These are phyloP conservation scores for Mormyrops boulengeri DNA, from an alignment of 2,797 vertebrate species.

Conservation along the genomic window DNA sequence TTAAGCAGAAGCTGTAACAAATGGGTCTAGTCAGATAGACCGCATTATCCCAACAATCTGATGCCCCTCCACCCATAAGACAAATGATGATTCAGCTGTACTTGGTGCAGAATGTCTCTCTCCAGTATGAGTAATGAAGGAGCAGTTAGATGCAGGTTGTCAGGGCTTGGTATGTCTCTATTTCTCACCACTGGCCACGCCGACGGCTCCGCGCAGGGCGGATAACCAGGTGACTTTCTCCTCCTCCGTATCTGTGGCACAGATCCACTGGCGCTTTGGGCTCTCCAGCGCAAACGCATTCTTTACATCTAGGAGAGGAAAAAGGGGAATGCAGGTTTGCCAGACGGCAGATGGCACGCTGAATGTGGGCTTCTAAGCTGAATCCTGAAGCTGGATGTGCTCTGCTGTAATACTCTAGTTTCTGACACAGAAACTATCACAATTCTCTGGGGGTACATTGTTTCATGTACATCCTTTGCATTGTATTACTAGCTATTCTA, in stretches of 20 bases:
- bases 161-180: neutral
- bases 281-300: constrained; percentile 70
- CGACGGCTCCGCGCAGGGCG: constrained; percentile 49
- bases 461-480: neutral
- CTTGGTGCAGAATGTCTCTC: neutral
- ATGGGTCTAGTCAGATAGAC: neutral
- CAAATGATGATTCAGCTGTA: neutral
- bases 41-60: neutral
- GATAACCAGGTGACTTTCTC: constrained; percentile 63
- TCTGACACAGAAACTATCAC: neutral
- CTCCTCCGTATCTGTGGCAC: constrained; percentile 57
- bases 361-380: neutral
- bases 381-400: neutral
- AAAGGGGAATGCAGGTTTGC: constrained; percentile 13
- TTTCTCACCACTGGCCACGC: constrained; percentile 40
- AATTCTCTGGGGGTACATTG: neutral
- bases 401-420: neutral
- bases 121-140: neutral
- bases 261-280: constrained; percentile 63
- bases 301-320: constrained; percentile 58
- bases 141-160: neutral
- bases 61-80: neutral
- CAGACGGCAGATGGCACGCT: neutral
- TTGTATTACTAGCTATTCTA: neutral
- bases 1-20: neutral